Percentiles rank a stretch among this genome's conserved stretches.
Evolutionary conservation across 2,113 vertebrate species (phyloP).

Genomic region (Reinhardtius hippoglossoides): DNA sequence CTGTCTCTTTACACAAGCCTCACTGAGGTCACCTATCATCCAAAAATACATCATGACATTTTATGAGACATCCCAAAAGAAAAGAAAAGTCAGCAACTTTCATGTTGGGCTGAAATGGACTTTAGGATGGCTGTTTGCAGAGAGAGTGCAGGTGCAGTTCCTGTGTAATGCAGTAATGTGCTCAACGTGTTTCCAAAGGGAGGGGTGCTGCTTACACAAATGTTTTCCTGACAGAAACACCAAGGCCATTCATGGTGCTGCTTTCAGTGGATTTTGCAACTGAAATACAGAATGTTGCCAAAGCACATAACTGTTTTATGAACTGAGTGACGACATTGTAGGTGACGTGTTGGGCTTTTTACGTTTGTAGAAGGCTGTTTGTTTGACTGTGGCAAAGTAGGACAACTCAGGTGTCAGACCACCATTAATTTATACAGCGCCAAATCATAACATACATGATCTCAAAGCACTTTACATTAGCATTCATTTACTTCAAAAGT

Average conservation of each 20-base stretch:
- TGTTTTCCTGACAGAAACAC: constrained; percentile 43
- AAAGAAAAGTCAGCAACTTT: background rate
- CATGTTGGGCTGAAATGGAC: background rate
- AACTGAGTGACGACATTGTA: constrained; percentile 15
- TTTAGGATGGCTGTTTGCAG: background rate
- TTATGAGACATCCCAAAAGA: background rate
- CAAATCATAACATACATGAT: too few relatives aligned
- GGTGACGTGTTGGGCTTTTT: constrained; percentile 6
- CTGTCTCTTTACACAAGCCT: background rate
- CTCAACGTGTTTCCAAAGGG: constrained; percentile 46
- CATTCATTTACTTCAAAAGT: too few relatives aligned
- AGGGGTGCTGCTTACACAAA: constrained; percentile 10
- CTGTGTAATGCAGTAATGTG: constrained; percentile 36
- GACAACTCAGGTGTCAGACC: background rate
- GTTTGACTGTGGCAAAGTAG: background rate
- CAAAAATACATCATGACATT: background rate
- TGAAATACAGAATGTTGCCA: constrained; percentile 5
- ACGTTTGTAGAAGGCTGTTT: background rate
- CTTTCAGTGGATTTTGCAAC: constrained; percentile 11
- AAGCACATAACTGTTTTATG: constrained; percentile 15
- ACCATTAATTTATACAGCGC: background rate
- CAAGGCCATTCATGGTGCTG: constrained; percentile 57
- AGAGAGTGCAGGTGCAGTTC: constrained; percentile 21
- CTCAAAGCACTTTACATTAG: background rate
- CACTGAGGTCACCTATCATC: background rate